Evolutionary conservation across 2,888 invertebrate genomes (phyloP).

Genomic region (Acrocera orbiculus): DNA sequence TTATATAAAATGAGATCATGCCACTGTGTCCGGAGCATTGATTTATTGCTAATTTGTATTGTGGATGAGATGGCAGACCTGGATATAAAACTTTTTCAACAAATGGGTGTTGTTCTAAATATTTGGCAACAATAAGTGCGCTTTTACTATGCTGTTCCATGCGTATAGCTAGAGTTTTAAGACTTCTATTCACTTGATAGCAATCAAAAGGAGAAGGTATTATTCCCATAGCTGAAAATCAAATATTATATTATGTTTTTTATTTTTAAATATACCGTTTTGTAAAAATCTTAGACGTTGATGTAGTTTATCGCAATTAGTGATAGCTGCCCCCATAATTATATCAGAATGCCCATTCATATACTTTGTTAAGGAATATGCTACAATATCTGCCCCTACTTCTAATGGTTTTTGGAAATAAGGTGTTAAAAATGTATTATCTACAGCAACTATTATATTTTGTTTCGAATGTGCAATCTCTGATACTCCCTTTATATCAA

Average conservation of each 20-base stretch:
- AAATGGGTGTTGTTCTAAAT: constrained; percentile 59
- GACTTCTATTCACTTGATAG: constrained; percentile 75
- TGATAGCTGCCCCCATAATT: constrained; percentile 80
- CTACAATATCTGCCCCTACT: constrained; percentile 76
- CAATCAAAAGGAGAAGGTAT: constrained; percentile 96
- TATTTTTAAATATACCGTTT: constrained; percentile 43
- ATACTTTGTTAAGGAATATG: constrained; percentile 92
- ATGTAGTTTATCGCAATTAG: constrained; percentile 53
- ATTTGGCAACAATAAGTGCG: constrained; percentile 59
- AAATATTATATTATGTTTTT: not conserved
- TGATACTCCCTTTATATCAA: constrained; percentile 59
- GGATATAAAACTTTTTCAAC: constrained; percentile 74
- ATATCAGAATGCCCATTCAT: constrained; percentile 98
- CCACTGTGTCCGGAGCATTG: constrained; percentile 84
- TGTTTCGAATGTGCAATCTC: constrained; percentile 39
- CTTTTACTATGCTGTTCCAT: constrained; percentile 81
- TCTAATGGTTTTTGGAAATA: constrained; percentile 82
- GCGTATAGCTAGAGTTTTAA: constrained; percentile 81
- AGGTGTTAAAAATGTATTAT: constrained; percentile 86
- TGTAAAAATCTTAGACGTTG: constrained; percentile 65
- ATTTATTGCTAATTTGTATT: constrained; percentile 56
- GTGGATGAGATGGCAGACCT: constrained; percentile 71
- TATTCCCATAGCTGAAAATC: constrained; percentile 40
- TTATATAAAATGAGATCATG: constrained; percentile 75
- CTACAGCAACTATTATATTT: constrained; percentile 55